Evolutionary conservation across 2,888 invertebrate species (phyloP).

Genomic region (Erebia aethiops): DNA sequence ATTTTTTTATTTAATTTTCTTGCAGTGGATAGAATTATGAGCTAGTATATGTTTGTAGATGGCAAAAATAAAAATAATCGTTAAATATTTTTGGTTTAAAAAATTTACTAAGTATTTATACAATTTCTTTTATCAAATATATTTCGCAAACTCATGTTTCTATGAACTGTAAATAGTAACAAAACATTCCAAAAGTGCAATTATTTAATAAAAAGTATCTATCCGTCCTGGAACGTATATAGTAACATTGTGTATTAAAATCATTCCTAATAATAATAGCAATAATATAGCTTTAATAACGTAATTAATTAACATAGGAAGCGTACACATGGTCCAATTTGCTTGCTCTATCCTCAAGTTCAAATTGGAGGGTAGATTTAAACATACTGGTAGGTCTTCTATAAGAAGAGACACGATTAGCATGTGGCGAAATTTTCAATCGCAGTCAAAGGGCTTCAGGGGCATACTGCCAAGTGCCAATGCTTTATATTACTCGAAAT

Average conservation of each 20-base stretch:
- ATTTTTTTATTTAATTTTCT: not conserved
- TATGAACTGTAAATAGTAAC: conserved; percentile 3
- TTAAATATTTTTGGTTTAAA: no score
- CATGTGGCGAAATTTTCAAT: no score
- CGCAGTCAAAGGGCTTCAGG: no score
- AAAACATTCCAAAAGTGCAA: conserved; percentile 45
- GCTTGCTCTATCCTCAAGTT: not conserved
- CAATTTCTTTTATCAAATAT: no score
- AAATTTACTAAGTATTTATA: no score
- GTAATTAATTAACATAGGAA: not conserved
- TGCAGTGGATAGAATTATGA: not conserved
- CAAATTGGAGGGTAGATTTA: not conserved
- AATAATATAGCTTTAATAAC: conserved; percentile 28
- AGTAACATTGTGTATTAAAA: conserved; percentile 2
- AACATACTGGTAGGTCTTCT: not conserved
- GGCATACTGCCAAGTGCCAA: no score
- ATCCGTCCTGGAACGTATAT: conserved; percentile 41
- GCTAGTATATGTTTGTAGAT: not conserved
- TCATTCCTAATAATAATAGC: conserved; percentile 24
- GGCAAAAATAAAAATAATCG: not conserved
- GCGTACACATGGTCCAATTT: not conserved
- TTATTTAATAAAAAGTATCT: conserved; percentile 32
- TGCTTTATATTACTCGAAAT: no score
- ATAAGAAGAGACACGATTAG: not conserved
- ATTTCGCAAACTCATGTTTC: not conserved